phyloP scores from a whole-genome alignment of 1,140 invertebrate species.

The Drosophila kohkoa region DNA sequence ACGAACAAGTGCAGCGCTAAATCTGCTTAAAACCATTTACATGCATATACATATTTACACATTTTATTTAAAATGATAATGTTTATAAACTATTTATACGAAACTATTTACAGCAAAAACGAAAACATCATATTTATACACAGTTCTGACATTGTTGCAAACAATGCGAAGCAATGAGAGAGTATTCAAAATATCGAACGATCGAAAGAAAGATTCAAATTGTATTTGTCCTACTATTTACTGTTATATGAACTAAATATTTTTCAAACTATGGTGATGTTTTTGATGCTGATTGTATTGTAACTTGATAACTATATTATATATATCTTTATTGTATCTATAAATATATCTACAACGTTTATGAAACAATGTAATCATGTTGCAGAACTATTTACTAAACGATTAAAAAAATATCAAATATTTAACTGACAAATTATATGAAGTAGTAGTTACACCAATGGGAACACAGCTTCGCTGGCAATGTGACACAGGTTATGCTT shows the following conservation, averaged over 20 bases:
- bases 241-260: conserved; percentile 61
- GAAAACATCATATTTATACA: conserved; percentile 43
- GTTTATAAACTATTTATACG: conserved; percentile 39
- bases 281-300: conserved; percentile 36
- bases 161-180: conserved; percentile 40
- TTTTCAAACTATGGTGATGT: conserved; percentile 67
- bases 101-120: conserved; percentile 37
- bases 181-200: conserved; percentile 47
- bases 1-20: conserved; percentile 32
- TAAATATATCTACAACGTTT: conserved; percentile 6
- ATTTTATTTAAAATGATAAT: conserved; percentile 44
- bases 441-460: conserved; percentile 3
- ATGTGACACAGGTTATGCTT: conserved; percentile 87
- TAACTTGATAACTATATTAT: conserved; percentile 25
- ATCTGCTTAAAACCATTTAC: conserved; percentile 25
- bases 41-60: conserved; percentile 12
- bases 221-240: conserved; percentile 46
- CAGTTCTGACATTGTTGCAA: conserved; percentile 59
- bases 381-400: background rate
- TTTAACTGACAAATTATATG: background rate
- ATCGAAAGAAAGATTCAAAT: conserved; percentile 35
- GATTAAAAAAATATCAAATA: conserved; percentile 13
- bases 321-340: conserved; percentile 3
- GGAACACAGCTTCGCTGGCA: conserved; percentile 35
- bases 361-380: conserved; percentile 2